Evolutionary conservation across 2,888 invertebrate species (phyloP).

Genomic region (Polymixis lichenea): DNA sequence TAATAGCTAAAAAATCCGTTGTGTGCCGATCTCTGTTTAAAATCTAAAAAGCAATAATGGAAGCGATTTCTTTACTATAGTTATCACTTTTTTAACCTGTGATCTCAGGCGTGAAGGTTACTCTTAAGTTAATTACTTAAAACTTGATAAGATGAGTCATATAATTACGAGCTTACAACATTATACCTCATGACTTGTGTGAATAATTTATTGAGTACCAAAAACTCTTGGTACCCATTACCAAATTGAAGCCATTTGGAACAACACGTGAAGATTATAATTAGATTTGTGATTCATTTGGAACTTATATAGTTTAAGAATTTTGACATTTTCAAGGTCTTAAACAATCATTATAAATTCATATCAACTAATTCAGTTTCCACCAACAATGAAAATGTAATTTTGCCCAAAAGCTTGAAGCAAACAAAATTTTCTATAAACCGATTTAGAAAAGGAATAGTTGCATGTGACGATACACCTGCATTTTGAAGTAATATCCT

Average conservation of each 20-base stretch:
- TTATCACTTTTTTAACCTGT: slow-evolving; percentile 13
- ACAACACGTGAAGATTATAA: slow-evolving; percentile 12
- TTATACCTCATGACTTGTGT: slow-evolving; percentile 34
- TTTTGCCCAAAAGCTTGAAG: neutral
- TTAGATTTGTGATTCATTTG: slow-evolving; percentile 14
- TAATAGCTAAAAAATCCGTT: no score
- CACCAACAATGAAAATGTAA: neutral
- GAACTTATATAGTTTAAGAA: neutral
- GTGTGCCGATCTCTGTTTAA: neutral
- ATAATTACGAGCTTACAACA: slow-evolving; percentile 26
- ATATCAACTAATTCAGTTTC: neutral
- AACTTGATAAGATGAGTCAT: slow-evolving; percentile 46
- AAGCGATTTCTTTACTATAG: neutral
- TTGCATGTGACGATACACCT: slow-evolving; percentile 1
- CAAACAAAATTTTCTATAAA: neutral
- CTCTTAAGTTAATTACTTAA: slow-evolving; percentile 28
- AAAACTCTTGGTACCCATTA: slow-evolving; percentile 32
- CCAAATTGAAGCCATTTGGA: slow-evolving; percentile 28
- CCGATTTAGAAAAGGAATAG: neutral
- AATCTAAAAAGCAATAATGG: slow-evolving; percentile 2
- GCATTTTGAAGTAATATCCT: slow-evolving; percentile 14
- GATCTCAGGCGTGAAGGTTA: slow-evolving; percentile 47
- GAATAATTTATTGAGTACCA: slow-evolving; percentile 42
- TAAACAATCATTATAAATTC: neutral
- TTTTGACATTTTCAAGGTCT: neutral